These are phyloP conservation scores for Sturnus vulgaris DNA, from an alignment of 2,113 vertebrate genomes.

Conservation along the genomic window DNA sequence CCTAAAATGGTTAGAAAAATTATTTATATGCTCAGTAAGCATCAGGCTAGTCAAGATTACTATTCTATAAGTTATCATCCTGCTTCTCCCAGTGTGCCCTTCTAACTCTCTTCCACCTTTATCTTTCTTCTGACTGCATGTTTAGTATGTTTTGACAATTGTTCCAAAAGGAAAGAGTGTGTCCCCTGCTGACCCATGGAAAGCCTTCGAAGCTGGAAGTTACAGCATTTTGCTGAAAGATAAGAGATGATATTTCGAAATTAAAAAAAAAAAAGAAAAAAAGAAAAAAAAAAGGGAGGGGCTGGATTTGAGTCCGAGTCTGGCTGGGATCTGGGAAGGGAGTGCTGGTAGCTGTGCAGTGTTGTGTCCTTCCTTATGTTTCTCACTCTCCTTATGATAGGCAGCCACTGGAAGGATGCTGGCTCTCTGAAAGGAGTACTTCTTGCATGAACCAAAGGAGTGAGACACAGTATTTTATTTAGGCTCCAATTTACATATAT, in stretches of 20 bases:
- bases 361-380: neutral
- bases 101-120: neutral
- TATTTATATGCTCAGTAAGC: neutral
- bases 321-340: neutral
- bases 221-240: neutral
- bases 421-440: neutral
- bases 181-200: neutral
- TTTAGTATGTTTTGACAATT: neutral
- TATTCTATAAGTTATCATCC: neutral
- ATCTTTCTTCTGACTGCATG: neutral
- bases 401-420: neutral
- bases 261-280: no score
- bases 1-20: neutral
- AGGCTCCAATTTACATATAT: neutral
- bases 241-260: neutral
- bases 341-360: accelerated
- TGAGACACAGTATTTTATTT: neutral
- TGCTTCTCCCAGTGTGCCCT: neutral
- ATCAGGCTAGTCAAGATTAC: neutral
- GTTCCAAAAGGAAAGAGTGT: neutral
- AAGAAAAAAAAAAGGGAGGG: no score
- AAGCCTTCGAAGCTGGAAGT: neutral
- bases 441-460: neutral
- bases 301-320: accelerated
- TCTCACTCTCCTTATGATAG: accelerated